Evolutionary conservation across 2,797 vertebrate genomes (phyloP).

Genomic region (Helostoma temminkii): DNA sequence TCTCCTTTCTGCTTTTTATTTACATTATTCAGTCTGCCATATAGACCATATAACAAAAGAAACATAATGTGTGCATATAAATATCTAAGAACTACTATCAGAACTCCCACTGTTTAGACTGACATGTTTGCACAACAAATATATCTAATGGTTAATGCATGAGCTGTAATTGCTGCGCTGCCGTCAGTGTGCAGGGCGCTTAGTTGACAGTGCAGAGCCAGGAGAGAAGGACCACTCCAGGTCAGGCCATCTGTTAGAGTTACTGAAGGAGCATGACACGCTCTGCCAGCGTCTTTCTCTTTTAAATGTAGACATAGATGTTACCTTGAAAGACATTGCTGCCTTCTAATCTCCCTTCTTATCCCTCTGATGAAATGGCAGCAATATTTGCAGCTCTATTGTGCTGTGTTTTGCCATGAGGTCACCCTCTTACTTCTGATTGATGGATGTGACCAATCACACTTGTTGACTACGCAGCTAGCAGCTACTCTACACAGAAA

Average conservation of each 20-base stretch:
- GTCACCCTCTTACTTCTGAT: constrained; percentile 4
- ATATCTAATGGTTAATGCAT: constrained; percentile 69
- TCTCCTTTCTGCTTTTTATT: constrained; percentile 11
- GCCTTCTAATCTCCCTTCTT: constrained; percentile 24
- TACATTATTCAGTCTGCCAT: background rate
- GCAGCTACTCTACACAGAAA: constrained; percentile 7
- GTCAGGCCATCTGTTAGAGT: constrained; percentile 69
- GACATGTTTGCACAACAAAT: constrained; percentile 65
- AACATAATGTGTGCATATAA: background rate
- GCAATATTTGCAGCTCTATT: constrained; percentile 7
- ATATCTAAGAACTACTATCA: constrained; percentile 17
- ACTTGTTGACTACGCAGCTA: constrained; percentile 7
- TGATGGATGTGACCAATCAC: constrained; percentile 29
- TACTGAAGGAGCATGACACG: constrained; percentile 44
- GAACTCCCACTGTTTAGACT: constrained; percentile 36
- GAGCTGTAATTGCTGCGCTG: constrained; percentile 58
- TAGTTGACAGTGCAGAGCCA: constrained; percentile 32
- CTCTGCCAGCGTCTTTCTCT: constrained; percentile 34
- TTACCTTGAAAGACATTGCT: constrained; percentile 17
- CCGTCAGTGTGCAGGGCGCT: constrained; percentile 47
- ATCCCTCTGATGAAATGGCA: constrained; percentile 27
- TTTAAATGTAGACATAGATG: constrained; percentile 25
- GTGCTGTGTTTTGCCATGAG: background rate
- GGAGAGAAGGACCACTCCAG: constrained; percentile 35
- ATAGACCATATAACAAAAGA: background rate